These are phyloP conservation scores for Rallus limicola DNA, from an alignment of 2,113 vertebrate genomes.

Conservation along the genomic window DNA sequence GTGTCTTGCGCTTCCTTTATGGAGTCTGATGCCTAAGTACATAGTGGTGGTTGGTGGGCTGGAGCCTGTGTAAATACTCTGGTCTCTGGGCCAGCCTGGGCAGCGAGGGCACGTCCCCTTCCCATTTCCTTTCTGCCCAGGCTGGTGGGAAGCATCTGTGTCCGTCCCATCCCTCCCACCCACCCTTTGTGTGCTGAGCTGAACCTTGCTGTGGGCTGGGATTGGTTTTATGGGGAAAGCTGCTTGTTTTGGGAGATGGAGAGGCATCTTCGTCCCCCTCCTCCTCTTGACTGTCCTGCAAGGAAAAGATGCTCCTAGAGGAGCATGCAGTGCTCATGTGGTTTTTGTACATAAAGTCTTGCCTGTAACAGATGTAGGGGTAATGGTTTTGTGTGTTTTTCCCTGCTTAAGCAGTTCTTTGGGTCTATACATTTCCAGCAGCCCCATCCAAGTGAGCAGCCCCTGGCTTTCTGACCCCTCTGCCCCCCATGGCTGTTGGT, in stretches of 20 bases:
- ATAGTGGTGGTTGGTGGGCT: background rate
- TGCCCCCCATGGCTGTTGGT: rapidly evolving
- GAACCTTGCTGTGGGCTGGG: background rate
- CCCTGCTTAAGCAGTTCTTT: background rate
- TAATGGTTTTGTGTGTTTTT: background rate
- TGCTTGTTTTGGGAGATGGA: background rate
- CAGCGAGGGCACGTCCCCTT: background rate
- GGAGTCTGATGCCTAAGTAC: slow-evolving; percentile 34
- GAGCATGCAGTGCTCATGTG: background rate
- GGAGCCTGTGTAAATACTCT: background rate
- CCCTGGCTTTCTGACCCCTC: background rate
- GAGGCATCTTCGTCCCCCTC: rapidly evolving
- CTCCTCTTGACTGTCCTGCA: background rate
- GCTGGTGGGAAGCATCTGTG: background rate
- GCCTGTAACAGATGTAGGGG: background rate
- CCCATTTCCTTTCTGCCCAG: rapidly evolving
- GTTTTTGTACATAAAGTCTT: background rate
- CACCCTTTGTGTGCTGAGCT: background rate
- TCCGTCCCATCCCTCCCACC: too few species aligned
- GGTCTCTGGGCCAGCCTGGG: background rate
- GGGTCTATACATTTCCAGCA: background rate
- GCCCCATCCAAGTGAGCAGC: background rate
- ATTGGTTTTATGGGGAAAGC: background rate
- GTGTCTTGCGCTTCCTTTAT: slow-evolving; percentile 27
- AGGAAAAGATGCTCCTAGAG: background rate